phyloP scores from a whole-genome alignment of 2,888 invertebrate species.

The Hoplodrina blanda region DNA sequence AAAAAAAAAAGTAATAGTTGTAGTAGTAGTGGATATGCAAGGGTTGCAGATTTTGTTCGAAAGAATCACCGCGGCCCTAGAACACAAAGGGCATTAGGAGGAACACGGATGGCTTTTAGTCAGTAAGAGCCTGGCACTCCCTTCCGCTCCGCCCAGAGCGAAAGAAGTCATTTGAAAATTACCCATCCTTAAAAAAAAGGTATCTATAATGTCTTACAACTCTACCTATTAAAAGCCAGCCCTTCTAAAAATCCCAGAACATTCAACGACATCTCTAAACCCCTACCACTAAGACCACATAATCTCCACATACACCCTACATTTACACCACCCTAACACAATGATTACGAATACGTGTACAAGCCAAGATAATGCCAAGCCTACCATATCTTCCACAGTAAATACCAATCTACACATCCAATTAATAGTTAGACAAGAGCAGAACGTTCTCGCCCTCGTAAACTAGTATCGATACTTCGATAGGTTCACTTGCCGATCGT shows the following conservation, averaged over 20 bases:
- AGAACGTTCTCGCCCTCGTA: constrained; percentile 63
- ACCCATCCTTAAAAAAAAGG: no score
- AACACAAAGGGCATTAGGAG: no score
- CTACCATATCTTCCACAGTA: constrained; percentile 62
- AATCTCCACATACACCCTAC: constrained; percentile 11
- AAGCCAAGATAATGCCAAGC: constrained; percentile 44
- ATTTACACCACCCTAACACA: constrained; percentile 45
- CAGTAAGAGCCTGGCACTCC: no score
- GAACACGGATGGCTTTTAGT: no score
- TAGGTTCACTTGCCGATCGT: constrained; percentile 76
- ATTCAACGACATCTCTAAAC: background rate
- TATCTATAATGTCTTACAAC: no score
- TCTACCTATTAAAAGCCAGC: no score
- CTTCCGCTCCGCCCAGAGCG: no score
- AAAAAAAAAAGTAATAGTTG: no score
- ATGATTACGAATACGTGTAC: constrained; percentile 57
- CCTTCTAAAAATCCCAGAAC: background rate
- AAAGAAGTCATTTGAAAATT: no score
- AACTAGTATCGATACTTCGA: constrained; percentile 68
- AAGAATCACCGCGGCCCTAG: no score
- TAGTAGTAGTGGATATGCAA: no score
- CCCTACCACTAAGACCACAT: background rate
- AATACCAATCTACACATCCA: constrained; percentile 68
- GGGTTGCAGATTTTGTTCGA: no score
- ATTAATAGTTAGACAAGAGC: constrained; percentile 66